Evolutionary conservation across 1,140 invertebrate species (phyloP), one percentile per base, ranked within the genome.

Genomic region (Aradophagus sp.): DNA sequence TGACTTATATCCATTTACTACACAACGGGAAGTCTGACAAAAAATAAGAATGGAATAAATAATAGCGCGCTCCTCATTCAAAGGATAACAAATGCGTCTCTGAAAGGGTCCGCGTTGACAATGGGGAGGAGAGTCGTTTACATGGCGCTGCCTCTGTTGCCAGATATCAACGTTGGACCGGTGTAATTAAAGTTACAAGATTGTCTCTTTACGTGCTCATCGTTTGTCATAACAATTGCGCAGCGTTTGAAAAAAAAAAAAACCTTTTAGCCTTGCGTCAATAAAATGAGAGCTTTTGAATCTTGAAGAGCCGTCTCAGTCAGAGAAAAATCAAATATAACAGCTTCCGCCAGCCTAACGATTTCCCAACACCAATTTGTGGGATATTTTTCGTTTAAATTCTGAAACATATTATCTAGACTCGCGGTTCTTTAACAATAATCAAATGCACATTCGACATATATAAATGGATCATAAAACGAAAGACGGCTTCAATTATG

Each of bases 1-100:
- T 85, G 82, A 84, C 84, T 85, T 84, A 85, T 85, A 82, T 84
- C 83, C 80, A 79, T 84, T 84, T 85, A 80, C 80, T 80, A 82
- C 79, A 82, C 81, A 81, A 83, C 80, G 78, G 75, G 52, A 68
- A 71, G 79, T 73, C 80, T 81, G 74, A 78, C 77, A 82, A 84
- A 82, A 84, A 83, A 83, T 84, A 84, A 84, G 83, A 82, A 84
- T 80, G 80, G 80, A 84, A 82, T 84, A 85, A 85, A 84, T 84
- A 85, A 85, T 84, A 82, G 83, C 77, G 71, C 76, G 77, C 79
- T 80, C 74, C 78, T 83, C 80, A 85, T 84, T 84, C 81, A 85
- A 85, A 85, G 80, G 82, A 84, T 82, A 84, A 83, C 81, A 84
- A 84, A 83, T 83, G 81, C 79, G 79, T 79, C 80, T 80, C 78